Evolutionary conservation across 2,113 vertebrate genomes (phyloP), one percentile per base, ranked within the genome.

Genomic region (Echinops telfairi): DNA sequence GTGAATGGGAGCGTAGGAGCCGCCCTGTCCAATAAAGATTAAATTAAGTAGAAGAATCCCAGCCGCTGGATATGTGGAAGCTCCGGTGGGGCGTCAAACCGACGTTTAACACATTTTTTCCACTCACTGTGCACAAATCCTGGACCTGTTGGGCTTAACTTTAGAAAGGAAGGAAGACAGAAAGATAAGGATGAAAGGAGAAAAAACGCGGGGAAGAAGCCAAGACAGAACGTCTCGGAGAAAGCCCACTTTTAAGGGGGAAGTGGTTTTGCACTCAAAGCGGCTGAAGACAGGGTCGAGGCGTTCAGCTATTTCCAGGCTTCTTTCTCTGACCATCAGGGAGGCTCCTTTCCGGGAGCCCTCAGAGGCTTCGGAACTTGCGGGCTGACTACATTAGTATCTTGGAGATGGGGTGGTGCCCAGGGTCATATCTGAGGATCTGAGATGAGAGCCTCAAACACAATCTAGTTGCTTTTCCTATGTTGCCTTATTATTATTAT

Each of bases 21-120:
- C 70, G 71, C 89, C 76, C 94, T 94, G 93, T 31, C 97, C 96
- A 97, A 97, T 97, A 95, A 96, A 97, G 97, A 98, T 96, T 98
- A 97, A 98, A 98, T 98, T 97, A 98, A 97, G 97, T 97, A 98
- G 97, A 98, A 98, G 97, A 97, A 98, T 96, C 94, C 96, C 94
- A 97, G 95, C 88, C 93, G 16, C 64, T 97, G 87, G 93, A 92
- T 97, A 95, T 96, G 98, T 97, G 97, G 97, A 97, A 97, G 89
- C 94, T 95, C 93, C 75, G 93, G 86, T 96, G 97, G 97, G 97
- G 97, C 71, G 94, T 97, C 98, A 97, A 98, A 97, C 97, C 47
- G 92, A 96, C 97, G 88, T 97, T 98, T 98, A 98, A 97, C 97
- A 95, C 96, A 96, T 98, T 98, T 97, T 98, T 98, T 97, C 97